Evolutionary conservation across 2,888 invertebrate genomes (phyloP).

Genomic region (Drosophila meridiana): DNA sequence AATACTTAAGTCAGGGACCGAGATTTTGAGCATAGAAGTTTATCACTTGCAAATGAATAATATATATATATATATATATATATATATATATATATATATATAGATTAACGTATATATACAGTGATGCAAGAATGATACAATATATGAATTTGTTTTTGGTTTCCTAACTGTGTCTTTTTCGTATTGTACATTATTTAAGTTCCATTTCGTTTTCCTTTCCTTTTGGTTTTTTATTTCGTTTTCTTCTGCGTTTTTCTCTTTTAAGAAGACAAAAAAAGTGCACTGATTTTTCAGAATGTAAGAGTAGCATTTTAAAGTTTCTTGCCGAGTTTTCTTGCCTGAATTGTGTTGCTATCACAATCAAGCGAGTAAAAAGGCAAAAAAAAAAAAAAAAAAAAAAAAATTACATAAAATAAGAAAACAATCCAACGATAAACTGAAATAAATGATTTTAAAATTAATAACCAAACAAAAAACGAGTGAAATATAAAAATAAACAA

Average conservation of each 20-base stretch:
- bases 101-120: too few relatives aligned
- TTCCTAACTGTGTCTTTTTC: conserved; percentile 8
- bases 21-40: conserved; percentile 2
- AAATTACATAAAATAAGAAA: conserved; percentile 11
- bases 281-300: conserved; percentile 84
- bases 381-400: conserved; percentile 39
- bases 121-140: too few relatives aligned
- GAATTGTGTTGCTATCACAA: conserved; percentile 72
- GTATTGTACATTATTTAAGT: conserved; percentile 26
- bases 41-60: neutral
- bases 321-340: conserved; percentile 82
- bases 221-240: conserved; percentile 26
- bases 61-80: conserved; percentile 9
- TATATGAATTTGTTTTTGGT: neutral
- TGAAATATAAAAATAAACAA: conserved; percentile 20
- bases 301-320: conserved; percentile 84
- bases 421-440: conserved; percentile 43
- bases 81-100: neutral
- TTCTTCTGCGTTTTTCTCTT: conserved; percentile 37
- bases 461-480: conserved; percentile 34
- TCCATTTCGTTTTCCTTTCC: conserved; percentile 2
- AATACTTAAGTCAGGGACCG: neutral
- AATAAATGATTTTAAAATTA: conserved; percentile 56
- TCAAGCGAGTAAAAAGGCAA: conserved; percentile 82
- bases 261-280: conserved; percentile 74